These are phyloP conservation scores for Mus caroli DNA, from an alignment of 2,797 vertebrate species.

Conservation along the genomic window DNA sequence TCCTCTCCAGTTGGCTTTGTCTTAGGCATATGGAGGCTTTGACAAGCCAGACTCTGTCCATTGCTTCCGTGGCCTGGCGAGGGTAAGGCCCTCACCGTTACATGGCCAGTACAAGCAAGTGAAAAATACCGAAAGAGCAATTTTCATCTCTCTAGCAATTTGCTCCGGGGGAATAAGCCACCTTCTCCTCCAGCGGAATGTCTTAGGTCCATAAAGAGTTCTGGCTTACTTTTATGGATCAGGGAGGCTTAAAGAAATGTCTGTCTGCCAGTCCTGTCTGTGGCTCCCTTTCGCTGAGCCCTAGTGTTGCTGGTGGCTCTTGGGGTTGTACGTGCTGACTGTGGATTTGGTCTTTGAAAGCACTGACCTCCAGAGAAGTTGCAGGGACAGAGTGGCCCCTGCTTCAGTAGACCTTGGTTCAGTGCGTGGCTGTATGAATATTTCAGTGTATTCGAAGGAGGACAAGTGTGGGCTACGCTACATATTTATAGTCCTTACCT, in stretches of 20 bases:
- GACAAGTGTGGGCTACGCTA: rapidly evolving
- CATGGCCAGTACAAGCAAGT: background rate
- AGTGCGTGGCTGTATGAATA: rapidly evolving
- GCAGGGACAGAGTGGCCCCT: rapidly evolving
- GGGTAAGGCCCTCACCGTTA: rapidly evolving
- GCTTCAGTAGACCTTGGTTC: rapidly evolving
- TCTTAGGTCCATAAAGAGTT: background rate
- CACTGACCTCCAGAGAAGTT: background rate
- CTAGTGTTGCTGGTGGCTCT: rapidly evolving
- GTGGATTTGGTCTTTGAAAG: background rate
- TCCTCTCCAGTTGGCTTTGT: background rate
- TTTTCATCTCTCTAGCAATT: rapidly evolving
- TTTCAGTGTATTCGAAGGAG: rapidly evolving
- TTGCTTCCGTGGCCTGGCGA: background rate
- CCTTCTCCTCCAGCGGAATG: rapidly evolving
- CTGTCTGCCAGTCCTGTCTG: rapidly evolving
- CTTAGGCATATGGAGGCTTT: background rate
- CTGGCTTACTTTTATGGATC: background rate
- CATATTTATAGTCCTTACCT: too few species aligned
- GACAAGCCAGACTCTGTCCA: rapidly evolving
- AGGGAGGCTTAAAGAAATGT: rapidly evolving
- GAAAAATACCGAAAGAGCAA: background rate
- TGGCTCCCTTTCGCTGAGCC: rapidly evolving
- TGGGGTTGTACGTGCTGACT: too few species aligned
- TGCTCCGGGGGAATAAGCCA: background rate